A percentile compares a stretch with the other conserved stretches of the same genome.
Evolutionary conservation across 2,888 invertebrate species (phyloP).

Genomic region (Dendrolimus pini): DNA sequence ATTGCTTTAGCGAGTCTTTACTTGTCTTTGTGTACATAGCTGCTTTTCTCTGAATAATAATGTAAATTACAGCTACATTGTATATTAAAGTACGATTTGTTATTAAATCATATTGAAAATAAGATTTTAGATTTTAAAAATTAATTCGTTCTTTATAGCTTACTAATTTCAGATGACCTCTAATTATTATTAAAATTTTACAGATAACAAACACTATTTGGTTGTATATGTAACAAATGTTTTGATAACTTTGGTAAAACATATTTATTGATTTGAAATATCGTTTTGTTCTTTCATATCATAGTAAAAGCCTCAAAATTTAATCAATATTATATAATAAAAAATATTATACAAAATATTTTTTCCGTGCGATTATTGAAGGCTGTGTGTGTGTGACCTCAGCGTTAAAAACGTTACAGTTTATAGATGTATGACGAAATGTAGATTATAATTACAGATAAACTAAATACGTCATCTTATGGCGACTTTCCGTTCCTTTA

Average conservation of each 20-base stretch:
- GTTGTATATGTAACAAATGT: no score
- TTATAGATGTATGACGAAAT: not conserved
- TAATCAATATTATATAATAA: no score
- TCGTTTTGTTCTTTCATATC: no score
- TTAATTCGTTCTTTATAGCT: no score
- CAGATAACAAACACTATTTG: no score
- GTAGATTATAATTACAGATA: not conserved
- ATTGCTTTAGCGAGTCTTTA: constrained; percentile 26
- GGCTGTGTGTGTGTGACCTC: not conserved
- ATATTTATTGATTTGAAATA: no score
- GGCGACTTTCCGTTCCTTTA: not conserved
- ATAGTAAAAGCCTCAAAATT: no score
- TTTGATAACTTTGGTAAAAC: no score
- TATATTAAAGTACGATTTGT: not conserved
- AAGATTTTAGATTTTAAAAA: no score
- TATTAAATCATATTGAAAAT: not conserved
- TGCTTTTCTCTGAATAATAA: constrained; percentile 10
- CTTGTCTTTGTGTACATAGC: constrained; percentile 16
- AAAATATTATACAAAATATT: not conserved
- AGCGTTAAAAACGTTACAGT: not conserved
- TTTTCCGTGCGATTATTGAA: not conserved
- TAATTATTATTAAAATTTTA: no score
- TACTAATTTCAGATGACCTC: no score
- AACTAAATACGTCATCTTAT: not conserved
- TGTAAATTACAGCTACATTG: not conserved